Conservation (phyloP, 1,140 invertebrate genomes). For the Capitella teleta region DNA sequence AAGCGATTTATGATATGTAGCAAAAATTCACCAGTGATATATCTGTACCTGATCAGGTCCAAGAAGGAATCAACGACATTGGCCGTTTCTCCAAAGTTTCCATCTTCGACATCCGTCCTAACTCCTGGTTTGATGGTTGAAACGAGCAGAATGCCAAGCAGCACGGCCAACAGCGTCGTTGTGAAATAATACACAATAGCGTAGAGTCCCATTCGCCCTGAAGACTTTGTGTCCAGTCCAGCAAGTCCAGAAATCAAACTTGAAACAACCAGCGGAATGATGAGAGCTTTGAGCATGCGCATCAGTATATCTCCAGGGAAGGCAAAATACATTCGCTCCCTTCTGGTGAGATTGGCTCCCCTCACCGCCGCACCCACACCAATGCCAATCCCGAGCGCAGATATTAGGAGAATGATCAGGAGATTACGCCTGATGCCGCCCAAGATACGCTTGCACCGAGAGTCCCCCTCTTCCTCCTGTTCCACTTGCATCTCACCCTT, state of each 20-base stretch:
- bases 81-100: conserved; percentile 34
- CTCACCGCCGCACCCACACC: too few relatives aligned
- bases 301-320: conserved; percentile 46
- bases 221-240: conserved; percentile 31
- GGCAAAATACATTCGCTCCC: conserved; percentile 71
- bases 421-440: too few relatives aligned
- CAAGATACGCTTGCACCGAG: too few relatives aligned
- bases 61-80: conserved; percentile 72
- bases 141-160: conserved; percentile 9
- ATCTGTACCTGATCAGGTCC: conserved; percentile 80
- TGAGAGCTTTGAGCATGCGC: conserved; percentile 45
- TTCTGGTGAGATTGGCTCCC: too few relatives aligned
- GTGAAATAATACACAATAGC: conserved; percentile 45
- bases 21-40: too few relatives aligned
- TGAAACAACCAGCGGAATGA: conserved; percentile 45
- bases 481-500: too few relatives aligned
- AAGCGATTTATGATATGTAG: too few relatives aligned
- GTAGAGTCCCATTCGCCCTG: conserved; percentile 40
- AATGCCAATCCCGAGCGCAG: too few relatives aligned
- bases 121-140: conserved; percentile 27
- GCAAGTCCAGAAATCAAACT: conserved; percentile 38
- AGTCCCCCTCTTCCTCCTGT: too few relatives aligned
- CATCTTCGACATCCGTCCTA: conserved; percentile 22
- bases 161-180: conserved; percentile 21
- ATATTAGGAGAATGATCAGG: too few relatives aligned